These are phyloP conservation scores for Margarornis squamiger DNA, from an alignment of 2,797 vertebrate species.

Conservation along the genomic window DNA sequence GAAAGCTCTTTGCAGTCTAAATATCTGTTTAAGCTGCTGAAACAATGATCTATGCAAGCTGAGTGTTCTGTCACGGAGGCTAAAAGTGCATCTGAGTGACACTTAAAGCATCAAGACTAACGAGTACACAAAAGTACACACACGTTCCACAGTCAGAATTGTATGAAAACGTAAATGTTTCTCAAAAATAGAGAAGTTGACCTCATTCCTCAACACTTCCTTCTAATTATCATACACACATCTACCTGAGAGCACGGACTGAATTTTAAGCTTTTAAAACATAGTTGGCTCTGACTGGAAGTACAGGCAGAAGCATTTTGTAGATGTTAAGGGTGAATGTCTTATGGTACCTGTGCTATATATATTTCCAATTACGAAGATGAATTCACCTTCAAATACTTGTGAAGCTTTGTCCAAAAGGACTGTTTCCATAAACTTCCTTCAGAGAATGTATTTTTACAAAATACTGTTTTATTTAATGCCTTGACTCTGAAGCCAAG, in stretches of 20 bases:
- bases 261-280: not conserved
- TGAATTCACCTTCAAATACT: not conserved
- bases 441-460: not conserved
- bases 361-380: not conserved
- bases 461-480: not conserved
- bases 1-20: not conserved
- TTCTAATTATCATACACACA: not conserved
- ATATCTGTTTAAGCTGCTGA: not conserved
- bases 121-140: not conserved
- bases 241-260: not conserved
- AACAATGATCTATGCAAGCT: not conserved
- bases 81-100: not conserved
- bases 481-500: not conserved
- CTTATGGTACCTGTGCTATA: not conserved
- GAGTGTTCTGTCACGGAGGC: not conserved
- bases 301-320: not conserved
- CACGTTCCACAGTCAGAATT: not conserved
- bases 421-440: not conserved
- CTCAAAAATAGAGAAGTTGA: not conserved
- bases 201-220: not conserved
- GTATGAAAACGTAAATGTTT: not conserved
- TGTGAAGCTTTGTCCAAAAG: not conserved
- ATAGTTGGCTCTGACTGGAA: not conserved
- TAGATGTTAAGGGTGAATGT: not conserved
- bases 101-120: not conserved